Evolutionary conservation across 2,888 invertebrate species (phyloP).

Genomic region (Bimastos eiseni): DNA sequence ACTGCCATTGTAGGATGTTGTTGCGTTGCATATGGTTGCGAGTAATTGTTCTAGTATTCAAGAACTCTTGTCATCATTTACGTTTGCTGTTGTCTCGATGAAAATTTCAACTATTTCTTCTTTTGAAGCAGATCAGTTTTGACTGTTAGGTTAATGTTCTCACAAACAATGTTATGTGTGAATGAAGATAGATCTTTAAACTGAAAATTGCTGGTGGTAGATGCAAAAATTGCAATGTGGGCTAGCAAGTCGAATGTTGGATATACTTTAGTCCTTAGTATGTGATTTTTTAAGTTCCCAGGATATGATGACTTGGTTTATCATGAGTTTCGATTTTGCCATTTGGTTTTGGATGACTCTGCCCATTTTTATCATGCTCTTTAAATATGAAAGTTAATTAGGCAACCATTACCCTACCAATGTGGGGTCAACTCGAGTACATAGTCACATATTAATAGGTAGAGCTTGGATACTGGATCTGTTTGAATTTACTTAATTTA

Average conservation of each 20-base stretch:
- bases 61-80: neutral
- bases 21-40: neutral
- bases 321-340: neutral
- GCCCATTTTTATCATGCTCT: neutral
- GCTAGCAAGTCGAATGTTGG: neutral
- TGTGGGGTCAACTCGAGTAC: neutral
- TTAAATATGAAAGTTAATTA: neutral
- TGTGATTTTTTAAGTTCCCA: too few species aligned
- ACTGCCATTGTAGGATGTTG: neutral
- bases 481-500: neutral
- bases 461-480: neutral
- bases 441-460: neutral
- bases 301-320: too few species aligned
- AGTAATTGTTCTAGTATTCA: conserved; percentile 6
- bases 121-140: neutral
- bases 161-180: neutral
- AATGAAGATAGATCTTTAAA: neutral
- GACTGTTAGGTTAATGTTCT: neutral
- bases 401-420: neutral
- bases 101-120: neutral
- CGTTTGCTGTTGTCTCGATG: neutral
- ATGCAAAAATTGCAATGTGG: neutral
- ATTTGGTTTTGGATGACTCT: neutral
- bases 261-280: neutral
- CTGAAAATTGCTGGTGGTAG: neutral